phyloP scores from a whole-genome alignment of 2,113 vertebrate species.

The Apistogramma diplotaenia region DNA sequence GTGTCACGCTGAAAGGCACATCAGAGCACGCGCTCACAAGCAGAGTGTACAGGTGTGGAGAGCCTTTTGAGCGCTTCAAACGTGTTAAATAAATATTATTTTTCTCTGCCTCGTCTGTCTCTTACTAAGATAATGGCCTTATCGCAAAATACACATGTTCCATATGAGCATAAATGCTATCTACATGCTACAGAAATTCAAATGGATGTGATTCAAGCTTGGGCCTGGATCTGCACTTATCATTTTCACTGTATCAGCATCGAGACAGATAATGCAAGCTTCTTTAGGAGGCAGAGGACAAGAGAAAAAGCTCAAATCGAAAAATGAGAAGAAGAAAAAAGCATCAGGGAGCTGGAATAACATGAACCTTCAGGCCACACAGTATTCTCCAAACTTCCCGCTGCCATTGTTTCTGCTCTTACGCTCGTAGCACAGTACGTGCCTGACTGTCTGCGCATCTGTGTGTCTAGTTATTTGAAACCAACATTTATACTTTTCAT shows the following conservation, averaged over 20 bases:
- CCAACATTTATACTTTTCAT: slow-evolving; percentile 53
- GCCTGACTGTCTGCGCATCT: slow-evolving; percentile 1
- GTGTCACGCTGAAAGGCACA: not conserved
- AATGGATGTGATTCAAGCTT: slow-evolving; percentile 15
- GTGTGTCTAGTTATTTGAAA: slow-evolving; percentile 46
- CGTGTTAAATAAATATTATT: not conserved
- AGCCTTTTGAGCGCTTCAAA: not conserved
- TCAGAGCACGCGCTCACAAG: not conserved
- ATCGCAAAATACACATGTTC: slow-evolving; percentile 37
- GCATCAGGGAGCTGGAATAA: not conserved
- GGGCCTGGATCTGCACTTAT: slow-evolving; percentile 27
- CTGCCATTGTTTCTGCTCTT: slow-evolving; percentile 16
- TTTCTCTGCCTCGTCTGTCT: not conserved
- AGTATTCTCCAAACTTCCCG: not conserved
- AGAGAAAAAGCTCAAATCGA: not conserved
- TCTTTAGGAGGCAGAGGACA: not conserved
- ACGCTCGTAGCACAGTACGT: not conserved
- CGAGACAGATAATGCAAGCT: not conserved
- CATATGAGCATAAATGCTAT: not conserved
- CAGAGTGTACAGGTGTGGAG: slow-evolving; percentile 17
- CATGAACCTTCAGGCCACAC: slow-evolving; percentile 29
- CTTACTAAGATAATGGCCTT: slow-evolving; percentile 4
- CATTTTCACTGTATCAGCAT: not conserved
- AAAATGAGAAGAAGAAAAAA: slow-evolving; percentile 5
- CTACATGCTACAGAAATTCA: not conserved